Base-by-base conservation (phyloP, 1,140 invertebrate species). In the Drosophila tsacasi region DNA sequence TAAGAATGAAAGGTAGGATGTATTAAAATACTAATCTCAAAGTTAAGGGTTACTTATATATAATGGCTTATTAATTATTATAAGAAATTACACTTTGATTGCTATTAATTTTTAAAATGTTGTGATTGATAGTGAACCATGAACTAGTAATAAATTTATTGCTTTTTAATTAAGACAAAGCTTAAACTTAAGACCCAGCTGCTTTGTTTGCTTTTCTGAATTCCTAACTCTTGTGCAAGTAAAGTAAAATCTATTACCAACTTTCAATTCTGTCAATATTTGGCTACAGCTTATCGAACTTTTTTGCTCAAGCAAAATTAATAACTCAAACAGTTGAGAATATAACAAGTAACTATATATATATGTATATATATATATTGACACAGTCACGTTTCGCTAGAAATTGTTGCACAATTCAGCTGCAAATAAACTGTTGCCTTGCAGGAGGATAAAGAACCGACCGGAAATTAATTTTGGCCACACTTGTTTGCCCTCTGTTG, bases 391-490 rank as follows among this genome's bases (percentile, higher is more conserved):
- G 3, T n/a, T 25, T 23, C 15, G 10, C 35, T 39, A 25, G 12
- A 40, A 58, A 42, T 19, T 40, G 23, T 44, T 58, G 7, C 17
- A 40, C 55, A 58, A 42, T 57, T 39, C 3, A 25, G 21, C 5
- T n/a, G 35, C 2, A 39, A 25, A n/a, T n/a, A 57, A 39, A 12
- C 15, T 3, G n/a, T 37, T 55, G 8, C 30, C 13, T 55, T 19
- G 39, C 57, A 32, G 15, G 2, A 55, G 13, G 2, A 37, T 23
- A 2, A 52, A n/a, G 10, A 25, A 39, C 1, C 5, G 12, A 57
- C 32, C 39, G 67, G 49, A 69, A 68, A 57, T 68, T 46, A 27
- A 30, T 42, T 67, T 55, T 44, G 30, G 13, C 42, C 23, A 69
- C 19, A 32, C 8, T 5, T 15, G 32, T 47, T 67, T 23, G 9